phyloP scores from a whole-genome alignment of 2,888 invertebrate species.

The Drepana falcataria region DNA sequence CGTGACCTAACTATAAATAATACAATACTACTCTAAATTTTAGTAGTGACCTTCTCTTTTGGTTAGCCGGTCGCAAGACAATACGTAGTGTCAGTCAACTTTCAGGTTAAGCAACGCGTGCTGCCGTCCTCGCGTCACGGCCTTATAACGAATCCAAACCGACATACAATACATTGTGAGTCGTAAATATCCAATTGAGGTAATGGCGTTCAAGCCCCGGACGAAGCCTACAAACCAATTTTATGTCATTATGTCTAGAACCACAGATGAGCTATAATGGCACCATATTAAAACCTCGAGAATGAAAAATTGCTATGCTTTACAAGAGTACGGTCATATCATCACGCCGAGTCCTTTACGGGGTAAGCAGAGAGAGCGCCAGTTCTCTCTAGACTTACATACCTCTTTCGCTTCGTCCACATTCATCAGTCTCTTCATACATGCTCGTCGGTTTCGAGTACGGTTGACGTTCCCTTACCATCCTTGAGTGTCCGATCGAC shows the following conservation, averaged over 20 bases:
- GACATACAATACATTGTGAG: not conserved
- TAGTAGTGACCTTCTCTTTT: conserved; percentile 36
- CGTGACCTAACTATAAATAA: conserved; percentile 60
- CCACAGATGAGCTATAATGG: conserved; percentile 28
- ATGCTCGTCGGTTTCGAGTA: too few species aligned
- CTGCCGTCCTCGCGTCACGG: conserved; percentile 3
- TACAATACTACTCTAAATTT: conserved; percentile 38
- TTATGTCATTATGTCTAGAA: conserved; percentile 27
- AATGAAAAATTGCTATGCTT: conserved; percentile 14
- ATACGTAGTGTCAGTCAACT: conserved; percentile 25
- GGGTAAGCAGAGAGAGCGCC: too few species aligned
- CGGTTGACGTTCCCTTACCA: too few species aligned
- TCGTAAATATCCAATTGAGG: conserved; percentile 2
- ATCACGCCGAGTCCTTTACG: too few species aligned
- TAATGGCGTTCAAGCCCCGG: conserved; percentile 2
- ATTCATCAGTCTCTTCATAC: too few species aligned
- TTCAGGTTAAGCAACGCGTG: conserved; percentile 11
- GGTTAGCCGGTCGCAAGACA: conserved; percentile 29
- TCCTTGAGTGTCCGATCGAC: too few species aligned
- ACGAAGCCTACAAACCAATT: conserved; percentile 23
- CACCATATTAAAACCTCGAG: conserved; percentile 28
- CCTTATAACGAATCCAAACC: not conserved
- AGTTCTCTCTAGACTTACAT: too few species aligned
- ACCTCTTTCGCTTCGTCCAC: too few species aligned
- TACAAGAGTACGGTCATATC: not conserved